A percentile compares a stretch with the other conserved stretches of the same genome.
Conservation (phyloP, 2,797 vertebrate species). For the Tragelaphus oryx region DNA sequence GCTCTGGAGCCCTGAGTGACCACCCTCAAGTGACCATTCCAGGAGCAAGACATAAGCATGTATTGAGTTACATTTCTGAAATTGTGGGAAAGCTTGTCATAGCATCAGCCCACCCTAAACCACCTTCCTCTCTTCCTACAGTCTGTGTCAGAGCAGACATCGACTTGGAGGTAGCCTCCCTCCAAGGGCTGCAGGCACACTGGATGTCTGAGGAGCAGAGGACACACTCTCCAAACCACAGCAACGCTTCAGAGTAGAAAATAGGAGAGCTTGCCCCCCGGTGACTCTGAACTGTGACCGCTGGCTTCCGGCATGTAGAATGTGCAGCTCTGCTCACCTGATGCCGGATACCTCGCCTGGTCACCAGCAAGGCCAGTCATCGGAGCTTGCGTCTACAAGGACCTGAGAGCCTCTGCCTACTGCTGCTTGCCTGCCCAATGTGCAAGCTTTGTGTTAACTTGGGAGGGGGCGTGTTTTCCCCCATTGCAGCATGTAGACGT, state of each 20-base stretch:
- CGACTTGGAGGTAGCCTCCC: conserved; percentile 24
- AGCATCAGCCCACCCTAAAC: background rate
- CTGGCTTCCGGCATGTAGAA: background rate
- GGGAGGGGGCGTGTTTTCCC: background rate
- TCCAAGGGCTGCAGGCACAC: background rate
- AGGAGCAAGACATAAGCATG: background rate
- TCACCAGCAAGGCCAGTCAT: background rate
- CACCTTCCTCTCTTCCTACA: background rate
- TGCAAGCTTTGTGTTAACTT: background rate
- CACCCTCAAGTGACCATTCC: accelerated
- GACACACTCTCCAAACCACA: background rate
- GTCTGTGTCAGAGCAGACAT: conserved; percentile 47
- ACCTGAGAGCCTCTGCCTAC: background rate
- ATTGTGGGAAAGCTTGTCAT: accelerated
- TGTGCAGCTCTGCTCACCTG: background rate
- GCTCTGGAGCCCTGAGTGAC: accelerated
- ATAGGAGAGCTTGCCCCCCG: background rate
- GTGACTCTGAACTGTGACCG: background rate
- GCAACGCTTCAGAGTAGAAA: background rate
- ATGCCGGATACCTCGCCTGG: background rate
- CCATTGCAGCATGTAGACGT: accelerated
- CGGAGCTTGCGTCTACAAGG: background rate
- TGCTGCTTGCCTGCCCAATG: background rate
- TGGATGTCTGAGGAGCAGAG: background rate
- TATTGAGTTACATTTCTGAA: background rate